Evolutionary conservation across 2,797 vertebrate species (phyloP), one percentile per base, ranked within the genome.

Genomic region (Semaprochilodus insignis): DNA sequence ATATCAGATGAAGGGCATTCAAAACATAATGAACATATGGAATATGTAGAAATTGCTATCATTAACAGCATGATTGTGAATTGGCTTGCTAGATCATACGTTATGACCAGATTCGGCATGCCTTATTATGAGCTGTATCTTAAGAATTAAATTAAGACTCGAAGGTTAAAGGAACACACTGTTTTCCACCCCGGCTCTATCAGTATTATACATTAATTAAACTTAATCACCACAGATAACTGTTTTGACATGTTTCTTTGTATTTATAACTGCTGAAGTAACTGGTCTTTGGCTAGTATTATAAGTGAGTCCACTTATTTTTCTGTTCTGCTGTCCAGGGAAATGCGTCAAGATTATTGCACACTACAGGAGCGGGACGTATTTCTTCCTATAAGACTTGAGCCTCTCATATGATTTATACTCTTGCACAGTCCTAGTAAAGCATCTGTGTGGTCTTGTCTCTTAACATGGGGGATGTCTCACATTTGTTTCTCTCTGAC

Each of bases 401-500:
- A 19, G 52, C 17, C 21, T 44, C 21, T 16, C n/a, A n/a, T 21
- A 27, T 25, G 23, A 71, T 13, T 72, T n/a, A 36, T 21, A 19
- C 11, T 21, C n/a, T 19, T 65, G 51, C 21, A 74, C 71, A 40
- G 27, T 36, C 15, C 17, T 44, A 48, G 25, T 23, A 57, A 66
- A 44, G 55, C 21, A 52, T 6, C 40, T 21, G 2, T 74, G 31
- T 55, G 21, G 65, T 74, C 31, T 81, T 19, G 62, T 55, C 71
- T 21, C 48, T 13, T 17, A 73, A 31, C 23, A 34, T 44, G n/a
- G 51, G 17, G 2, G 25, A 59, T 48, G 40, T 25, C 17, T n/a
- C 36, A 48, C 62, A 57, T 74, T 75, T 55, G 40, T 69, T 67
- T 62, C 40, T 75, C n/a, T 57, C 44, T 60, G 67, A 76, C 60